Conservation (phyloP, 1,140 invertebrate genomes). For the Drosophila tristis region DNA sequence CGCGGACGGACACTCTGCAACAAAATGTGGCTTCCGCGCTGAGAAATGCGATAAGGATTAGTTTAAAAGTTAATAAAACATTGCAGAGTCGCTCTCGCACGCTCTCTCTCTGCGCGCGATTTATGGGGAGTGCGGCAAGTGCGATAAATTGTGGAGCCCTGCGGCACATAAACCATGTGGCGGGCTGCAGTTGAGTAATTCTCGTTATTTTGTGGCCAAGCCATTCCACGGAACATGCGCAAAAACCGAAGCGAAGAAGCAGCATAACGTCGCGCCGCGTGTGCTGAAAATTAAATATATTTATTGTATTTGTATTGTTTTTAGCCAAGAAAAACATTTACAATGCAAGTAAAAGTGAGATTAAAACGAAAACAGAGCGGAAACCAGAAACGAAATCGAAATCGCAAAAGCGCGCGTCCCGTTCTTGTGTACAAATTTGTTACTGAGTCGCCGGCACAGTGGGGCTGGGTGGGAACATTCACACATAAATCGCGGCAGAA, state of each 20-base stretch:
- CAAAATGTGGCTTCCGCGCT: background rate
- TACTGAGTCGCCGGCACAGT: too few relatives aligned
- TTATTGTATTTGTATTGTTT: conserved; percentile 55
- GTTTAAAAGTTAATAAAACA: conserved; percentile 41
- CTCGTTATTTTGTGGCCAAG: conserved; percentile 53
- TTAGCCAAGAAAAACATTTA: background rate
- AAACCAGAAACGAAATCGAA: background rate
- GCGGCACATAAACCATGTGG: conserved; percentile 69
- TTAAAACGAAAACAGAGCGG: conserved; percentile 5
- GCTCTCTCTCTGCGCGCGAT: conserved; percentile 30
- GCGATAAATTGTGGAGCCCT: conserved; percentile 75
- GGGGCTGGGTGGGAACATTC: conserved; percentile 23
- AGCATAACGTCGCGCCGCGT: conserved; percentile 65
- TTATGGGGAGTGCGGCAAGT: conserved; percentile 58
- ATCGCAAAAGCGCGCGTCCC: too few relatives aligned
- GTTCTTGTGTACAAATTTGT: too few relatives aligned
- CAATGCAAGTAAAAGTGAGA: conserved; percentile 10
- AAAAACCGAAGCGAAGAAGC: conserved; percentile 51
- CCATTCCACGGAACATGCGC: conserved; percentile 73
- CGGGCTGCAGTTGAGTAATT: conserved; percentile 66
- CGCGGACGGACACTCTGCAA: background rate
- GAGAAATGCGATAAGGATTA: conserved; percentile 9
- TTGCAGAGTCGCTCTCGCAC: conserved; percentile 4
- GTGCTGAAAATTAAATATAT: conserved; percentile 71
- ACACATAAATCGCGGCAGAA: conserved; percentile 66